Evolutionary conservation across 2,113 vertebrate genomes (phyloP), one percentile per base, ranked within the genome.

Genomic region (Gymnocephalus cernua): DNA sequence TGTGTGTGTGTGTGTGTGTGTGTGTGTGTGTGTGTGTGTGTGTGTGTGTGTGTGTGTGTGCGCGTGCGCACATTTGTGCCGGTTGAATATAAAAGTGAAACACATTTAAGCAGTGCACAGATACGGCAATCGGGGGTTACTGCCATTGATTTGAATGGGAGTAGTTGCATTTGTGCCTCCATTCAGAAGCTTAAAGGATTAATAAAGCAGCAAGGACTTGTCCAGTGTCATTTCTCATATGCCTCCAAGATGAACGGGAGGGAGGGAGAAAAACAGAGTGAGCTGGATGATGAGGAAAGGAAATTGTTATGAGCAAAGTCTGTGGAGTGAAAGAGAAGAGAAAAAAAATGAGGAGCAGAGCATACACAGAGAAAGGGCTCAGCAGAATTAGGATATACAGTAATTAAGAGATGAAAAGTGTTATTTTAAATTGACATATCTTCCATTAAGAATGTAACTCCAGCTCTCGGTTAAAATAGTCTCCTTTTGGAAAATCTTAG

Each of bases 141-240:
- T 53, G 79, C 79, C 74, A 88, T 86, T 88, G 83, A 89, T 92
- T 91, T 93, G 85, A 90, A 93, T 85, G 64, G 83, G 85, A 89
- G 76, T 79, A 57, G 86, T 72, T 89, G 80, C 84, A 83, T 92
- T 77, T 90, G 89, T 65, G 82, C 71, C 84, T 89, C 85, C 80
- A 79, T 74, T 61, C 66, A 85, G 86, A 89, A 89, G 92, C 89
- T 92, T 89, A 92, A 92, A 90, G 89, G 91, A 94, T 93, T 92
- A 92, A 91, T 92, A 91, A 90, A 87, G 86, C 84, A 84, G 85
- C 86, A 72, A 92, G 84, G 88, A 91, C 83, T 90, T 74, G 86
- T 86, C 90, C 91, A 88, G 89, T 88, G 81, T 86, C 88, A 88
- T 89, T 88, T 72, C 84, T 88, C 88, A 88, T 88, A 73, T 91